These are phyloP conservation scores for Pangasius djambal DNA, from an alignment of 2,797 vertebrate genomes.

Conservation along the genomic window DNA sequence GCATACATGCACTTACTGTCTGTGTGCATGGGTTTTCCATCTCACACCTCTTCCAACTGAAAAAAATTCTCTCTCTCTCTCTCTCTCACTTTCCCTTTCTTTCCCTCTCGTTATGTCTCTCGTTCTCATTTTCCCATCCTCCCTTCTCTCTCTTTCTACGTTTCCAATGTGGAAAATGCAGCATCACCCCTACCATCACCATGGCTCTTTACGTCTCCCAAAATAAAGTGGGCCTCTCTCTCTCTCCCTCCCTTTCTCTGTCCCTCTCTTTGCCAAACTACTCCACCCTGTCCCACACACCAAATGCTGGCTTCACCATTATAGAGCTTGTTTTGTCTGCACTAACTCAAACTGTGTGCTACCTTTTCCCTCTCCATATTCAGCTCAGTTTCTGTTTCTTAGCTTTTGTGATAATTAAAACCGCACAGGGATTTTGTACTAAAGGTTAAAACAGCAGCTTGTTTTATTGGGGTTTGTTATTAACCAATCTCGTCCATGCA, in stretches of 20 bases:
- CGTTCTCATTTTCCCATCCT: slow-evolving; percentile 22
- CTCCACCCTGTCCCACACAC: slow-evolving; percentile 71
- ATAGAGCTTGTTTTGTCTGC: slow-evolving; percentile 27
- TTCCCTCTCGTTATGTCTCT: slow-evolving; percentile 63
- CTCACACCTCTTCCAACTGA: slow-evolving; percentile 42
- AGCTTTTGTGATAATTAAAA: slow-evolving; percentile 1
- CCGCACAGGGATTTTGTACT: background rate
- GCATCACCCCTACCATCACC: slow-evolving; percentile 75
- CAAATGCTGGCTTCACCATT: slow-evolving; percentile 46
- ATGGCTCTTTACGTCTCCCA: slow-evolving; percentile 68
- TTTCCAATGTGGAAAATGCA: slow-evolving; percentile 76
- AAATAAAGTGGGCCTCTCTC: slow-evolving; percentile 68
- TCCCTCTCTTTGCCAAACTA: slow-evolving; percentile 60
- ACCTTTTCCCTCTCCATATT: background rate
- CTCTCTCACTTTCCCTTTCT: slow-evolving; percentile 59
- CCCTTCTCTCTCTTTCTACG: slow-evolving; percentile 45
- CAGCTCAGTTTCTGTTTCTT: background rate
- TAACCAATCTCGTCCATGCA: background rate
- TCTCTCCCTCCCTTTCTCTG: slow-evolving; percentile 27
- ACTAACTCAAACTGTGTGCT: slow-evolving; percentile 19
- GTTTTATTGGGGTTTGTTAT: background rate
- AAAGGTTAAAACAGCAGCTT: background rate
- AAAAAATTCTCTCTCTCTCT: slow-evolving; percentile 30
- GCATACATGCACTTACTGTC: background rate
- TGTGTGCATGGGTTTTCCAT: slow-evolving; percentile 12